These are phyloP conservation scores for Chrysolina oricalcia DNA, from an alignment of 2,888 invertebrate species.

Conservation along the genomic window DNA sequence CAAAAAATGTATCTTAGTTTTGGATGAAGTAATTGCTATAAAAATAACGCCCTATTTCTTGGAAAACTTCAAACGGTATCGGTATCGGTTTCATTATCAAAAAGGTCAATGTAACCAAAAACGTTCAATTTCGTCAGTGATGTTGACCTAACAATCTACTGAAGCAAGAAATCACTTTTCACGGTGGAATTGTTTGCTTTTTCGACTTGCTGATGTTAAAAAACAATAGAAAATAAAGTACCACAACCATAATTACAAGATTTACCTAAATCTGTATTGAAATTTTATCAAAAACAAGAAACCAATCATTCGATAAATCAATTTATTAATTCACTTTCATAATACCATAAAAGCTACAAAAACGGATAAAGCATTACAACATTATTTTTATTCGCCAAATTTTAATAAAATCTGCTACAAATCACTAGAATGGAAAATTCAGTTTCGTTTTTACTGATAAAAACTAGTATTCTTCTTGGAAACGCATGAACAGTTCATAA, in stretches of 20 bases:
- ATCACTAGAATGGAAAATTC: not conserved
- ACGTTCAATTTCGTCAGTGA: not conserved
- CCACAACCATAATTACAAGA: not conserved
- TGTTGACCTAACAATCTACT: slow-evolving; percentile 18
- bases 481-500: no score
- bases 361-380: not conserved
- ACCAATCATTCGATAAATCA: not conserved
- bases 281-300: not conserved
- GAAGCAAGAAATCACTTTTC: slow-evolving; percentile 34
- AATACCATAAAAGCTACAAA: not conserved
- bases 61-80: not conserved
- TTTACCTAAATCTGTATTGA: not conserved
- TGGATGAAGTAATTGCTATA: no score
- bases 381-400: not conserved
- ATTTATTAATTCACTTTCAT: not conserved
- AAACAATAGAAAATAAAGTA: slow-evolving; percentile 18
- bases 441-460: no score
- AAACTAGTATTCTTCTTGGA: no score
- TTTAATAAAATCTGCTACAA: not conserved
- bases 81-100: not conserved
- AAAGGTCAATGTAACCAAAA: slow-evolving; percentile 4
- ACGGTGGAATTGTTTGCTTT: slow-evolving; percentile 29
- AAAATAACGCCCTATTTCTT: not conserved
- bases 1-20: no score
- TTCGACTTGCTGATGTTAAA: not conserved